Conservation (phyloP, 2,888 invertebrate species). For the Halocaridina rubra region DNA sequence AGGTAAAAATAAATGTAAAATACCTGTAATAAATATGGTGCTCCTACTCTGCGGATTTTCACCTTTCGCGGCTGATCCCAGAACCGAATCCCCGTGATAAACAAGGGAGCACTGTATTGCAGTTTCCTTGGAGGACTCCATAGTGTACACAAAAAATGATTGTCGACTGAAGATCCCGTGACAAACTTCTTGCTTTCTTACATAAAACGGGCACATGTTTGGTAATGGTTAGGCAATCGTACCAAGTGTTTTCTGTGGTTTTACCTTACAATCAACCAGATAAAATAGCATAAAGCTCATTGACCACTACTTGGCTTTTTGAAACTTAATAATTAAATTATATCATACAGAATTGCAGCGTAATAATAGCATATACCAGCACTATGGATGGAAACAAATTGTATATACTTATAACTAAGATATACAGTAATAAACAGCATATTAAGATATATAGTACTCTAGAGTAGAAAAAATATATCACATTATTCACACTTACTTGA, state of each 20-base stretch:
- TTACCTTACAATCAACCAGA: conserved; percentile 80
- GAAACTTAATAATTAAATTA: neutral
- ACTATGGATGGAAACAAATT: neutral
- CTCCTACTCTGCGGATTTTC: too few relatives aligned
- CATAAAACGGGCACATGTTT: conserved; percentile 80
- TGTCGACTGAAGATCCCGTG: conserved; percentile 75
- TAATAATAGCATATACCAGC: neutral
- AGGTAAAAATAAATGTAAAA: too few relatives aligned
- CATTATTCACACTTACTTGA: conserved; percentile 71
- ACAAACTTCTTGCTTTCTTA: conserved; percentile 82
- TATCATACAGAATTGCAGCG: neutral
- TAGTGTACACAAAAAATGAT: conserved; percentile 81
- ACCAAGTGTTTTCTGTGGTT: conserved; percentile 88
- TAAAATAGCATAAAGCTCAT: conserved; percentile 10
- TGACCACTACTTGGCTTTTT: neutral
- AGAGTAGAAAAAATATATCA: neutral
- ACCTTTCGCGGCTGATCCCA: too few relatives aligned
- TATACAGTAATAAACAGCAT: too few relatives aligned
- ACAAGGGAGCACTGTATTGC: too few relatives aligned
- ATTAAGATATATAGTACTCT: too few relatives aligned
- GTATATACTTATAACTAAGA: too few relatives aligned
- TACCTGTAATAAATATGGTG: too few relatives aligned
- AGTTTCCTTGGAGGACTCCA: conserved; percentile 77
- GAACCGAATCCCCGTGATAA: too few relatives aligned
- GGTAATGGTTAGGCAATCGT: conserved; percentile 79